A percentile compares a stretch with the other conserved stretches of the same genome.
Evolutionary conservation across 1,140 invertebrate genomes (phyloP).

Genomic region (Bicyclus anynana): DNA sequence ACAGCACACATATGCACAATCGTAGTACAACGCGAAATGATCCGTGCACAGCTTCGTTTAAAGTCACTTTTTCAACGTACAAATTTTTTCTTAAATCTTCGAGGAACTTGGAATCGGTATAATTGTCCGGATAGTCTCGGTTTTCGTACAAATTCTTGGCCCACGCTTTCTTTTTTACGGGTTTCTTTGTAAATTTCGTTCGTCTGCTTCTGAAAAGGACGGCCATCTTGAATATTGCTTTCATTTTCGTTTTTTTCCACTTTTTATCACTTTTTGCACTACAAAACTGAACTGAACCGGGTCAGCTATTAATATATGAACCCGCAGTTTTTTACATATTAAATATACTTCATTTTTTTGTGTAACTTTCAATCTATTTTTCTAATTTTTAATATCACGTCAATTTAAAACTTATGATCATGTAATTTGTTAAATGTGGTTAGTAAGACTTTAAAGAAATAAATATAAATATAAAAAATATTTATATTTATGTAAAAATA

Average conservation of each 20-base stretch:
- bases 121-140: conserved; percentile 92
- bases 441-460: too few species aligned
- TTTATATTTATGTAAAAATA: too few species aligned
- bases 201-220: conserved; percentile 64
- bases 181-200: conserved; percentile 40
- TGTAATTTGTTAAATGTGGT: too few species aligned
- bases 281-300: too few species aligned
- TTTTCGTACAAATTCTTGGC: conserved; percentile 94
- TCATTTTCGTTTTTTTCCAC: conserved; percentile 6
- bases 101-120: conserved; percentile 90
- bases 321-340: too few species aligned
- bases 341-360: too few species aligned
- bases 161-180: conserved; percentile 80
- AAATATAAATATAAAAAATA: too few species aligned
- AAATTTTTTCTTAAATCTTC: conserved; percentile 92
- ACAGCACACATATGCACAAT: conserved; percentile 86
- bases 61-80: conserved; percentile 83
- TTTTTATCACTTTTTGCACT: background rate
- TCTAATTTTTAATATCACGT: too few species aligned
- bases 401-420: too few species aligned
- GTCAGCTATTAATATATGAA: too few species aligned
- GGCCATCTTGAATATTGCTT: conserved; percentile 29
- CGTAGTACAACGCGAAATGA: conserved; percentile 85
- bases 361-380: too few species aligned
- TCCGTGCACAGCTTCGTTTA: conserved; percentile 83